These are phyloP conservation scores for Otolemur crassicaudatus DNA, from an alignment of 2,797 vertebrate genomes.

Conservation along the genomic window DNA sequence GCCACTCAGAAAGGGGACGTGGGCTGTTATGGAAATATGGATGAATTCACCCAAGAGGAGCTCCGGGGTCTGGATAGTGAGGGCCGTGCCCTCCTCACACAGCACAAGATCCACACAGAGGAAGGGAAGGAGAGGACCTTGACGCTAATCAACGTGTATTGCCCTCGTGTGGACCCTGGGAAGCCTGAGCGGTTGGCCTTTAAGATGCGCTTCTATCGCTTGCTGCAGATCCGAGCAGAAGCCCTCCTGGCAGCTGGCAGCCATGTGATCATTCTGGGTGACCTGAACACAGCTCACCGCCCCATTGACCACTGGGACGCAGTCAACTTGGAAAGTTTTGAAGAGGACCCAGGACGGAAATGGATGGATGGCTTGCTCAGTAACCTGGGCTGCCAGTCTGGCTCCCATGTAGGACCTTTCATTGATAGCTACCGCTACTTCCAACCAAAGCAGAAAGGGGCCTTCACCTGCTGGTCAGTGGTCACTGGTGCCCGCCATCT, in stretches of 20 bases:
- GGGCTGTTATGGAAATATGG: constrained; percentile 90
- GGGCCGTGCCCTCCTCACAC: constrained; percentile 93
- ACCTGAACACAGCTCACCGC: constrained; percentile 92
- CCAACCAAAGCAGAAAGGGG: constrained; percentile 90
- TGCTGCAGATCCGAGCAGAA: constrained; percentile 92
- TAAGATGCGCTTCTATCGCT: constrained; percentile 93
- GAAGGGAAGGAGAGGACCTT: constrained; percentile 87
- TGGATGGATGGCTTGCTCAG: constrained; percentile 89
- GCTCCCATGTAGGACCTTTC: constrained; percentile 85
- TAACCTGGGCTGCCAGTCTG: constrained; percentile 84
- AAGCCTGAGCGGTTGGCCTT: constrained; percentile 92
- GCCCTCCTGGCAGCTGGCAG: constrained; percentile 90
- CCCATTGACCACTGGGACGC: constrained; percentile 94
- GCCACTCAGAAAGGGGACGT: constrained; percentile 88
- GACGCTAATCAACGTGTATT: constrained; percentile 94
- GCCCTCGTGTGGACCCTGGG: constrained; percentile 94
- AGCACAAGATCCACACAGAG: constrained; percentile 90
- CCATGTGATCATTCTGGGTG: constrained; percentile 92
- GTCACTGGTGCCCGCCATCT: constrained; percentile 92
- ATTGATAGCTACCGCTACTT: constrained; percentile 93
- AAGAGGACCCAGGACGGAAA: constrained; percentile 92
- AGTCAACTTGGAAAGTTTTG: constrained; percentile 90
- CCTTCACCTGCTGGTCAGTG: constrained; percentile 95
- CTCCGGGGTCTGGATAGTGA: constrained; percentile 93
- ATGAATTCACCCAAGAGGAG: constrained; percentile 90